These are phyloP conservation scores for Brassicogethes aeneus DNA, from an alignment of 2,888 invertebrate species.

Conservation along the genomic window DNA sequence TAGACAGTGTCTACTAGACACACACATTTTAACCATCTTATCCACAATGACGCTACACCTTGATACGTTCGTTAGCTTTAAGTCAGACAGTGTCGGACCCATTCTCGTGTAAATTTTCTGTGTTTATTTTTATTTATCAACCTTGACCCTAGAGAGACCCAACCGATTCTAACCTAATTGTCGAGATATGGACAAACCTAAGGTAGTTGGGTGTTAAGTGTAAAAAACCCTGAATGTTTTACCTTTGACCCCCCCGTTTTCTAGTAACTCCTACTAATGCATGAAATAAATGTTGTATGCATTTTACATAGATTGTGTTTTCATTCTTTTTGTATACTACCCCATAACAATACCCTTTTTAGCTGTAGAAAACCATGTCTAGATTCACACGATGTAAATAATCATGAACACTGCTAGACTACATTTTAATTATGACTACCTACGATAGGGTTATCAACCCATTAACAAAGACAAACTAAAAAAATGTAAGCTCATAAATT, in stretches of 20 bases:
- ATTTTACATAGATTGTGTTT: too few relatives aligned
- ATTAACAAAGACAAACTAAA: too few relatives aligned
- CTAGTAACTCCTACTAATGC: constrained; percentile 6
- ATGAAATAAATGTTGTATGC: constrained; percentile 10
- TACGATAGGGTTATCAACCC: too few relatives aligned
- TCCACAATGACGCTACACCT: constrained; percentile 19
- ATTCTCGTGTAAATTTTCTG: constrained; percentile 19
- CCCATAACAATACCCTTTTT: too few relatives aligned
- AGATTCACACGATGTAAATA: too few relatives aligned
- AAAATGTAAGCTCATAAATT: too few relatives aligned
- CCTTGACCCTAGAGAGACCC: constrained; percentile 29
- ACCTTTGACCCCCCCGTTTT: not conserved
- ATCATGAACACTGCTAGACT: too few relatives aligned
- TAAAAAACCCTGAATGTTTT: constrained; percentile 8
- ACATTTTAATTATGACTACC: too few relatives aligned
- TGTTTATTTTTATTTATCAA: constrained; percentile 25
- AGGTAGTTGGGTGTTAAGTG: constrained; percentile 29
- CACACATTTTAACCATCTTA: constrained; percentile 10
- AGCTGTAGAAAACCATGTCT: too few relatives aligned
- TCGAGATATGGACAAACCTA: constrained; percentile 23
- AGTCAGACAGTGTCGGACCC: constrained; percentile 15
- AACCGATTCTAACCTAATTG: constrained; percentile 26
- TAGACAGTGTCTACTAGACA: constrained; percentile 20
- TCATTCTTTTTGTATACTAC: too few relatives aligned
- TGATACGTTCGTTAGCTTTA: constrained; percentile 13